Conservation (phyloP, 2,888 invertebrate genomes). For the Dromius quadrimaculatus region DNA sequence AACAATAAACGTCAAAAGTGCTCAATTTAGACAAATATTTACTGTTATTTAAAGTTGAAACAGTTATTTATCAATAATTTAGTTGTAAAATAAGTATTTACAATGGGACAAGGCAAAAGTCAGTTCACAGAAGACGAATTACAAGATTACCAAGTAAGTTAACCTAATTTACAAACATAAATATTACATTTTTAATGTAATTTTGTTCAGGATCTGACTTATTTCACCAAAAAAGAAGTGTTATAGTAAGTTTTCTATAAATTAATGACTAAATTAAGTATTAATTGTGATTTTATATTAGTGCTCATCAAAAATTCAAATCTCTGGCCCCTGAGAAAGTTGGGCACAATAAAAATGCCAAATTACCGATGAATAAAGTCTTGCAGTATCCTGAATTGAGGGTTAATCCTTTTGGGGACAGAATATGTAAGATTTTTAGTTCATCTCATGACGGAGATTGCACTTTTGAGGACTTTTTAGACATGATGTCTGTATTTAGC, state of each 20-base stretch:
- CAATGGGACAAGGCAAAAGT: slow-evolving; percentile 86
- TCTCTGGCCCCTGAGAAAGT: slow-evolving; percentile 90
- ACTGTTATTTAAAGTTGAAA: too few relatives aligned
- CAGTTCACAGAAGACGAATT: slow-evolving; percentile 90
- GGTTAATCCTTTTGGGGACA: slow-evolving; percentile 91
- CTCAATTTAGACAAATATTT: too few relatives aligned
- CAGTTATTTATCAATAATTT: background rate
- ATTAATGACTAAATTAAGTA: slow-evolving; percentile 17
- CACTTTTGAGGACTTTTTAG: slow-evolving; percentile 95
- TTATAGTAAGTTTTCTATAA: slow-evolving; percentile 77
- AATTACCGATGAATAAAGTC: slow-evolving; percentile 86
- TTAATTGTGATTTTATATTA: slow-evolving; percentile 64
- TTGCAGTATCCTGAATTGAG: slow-evolving; percentile 88
- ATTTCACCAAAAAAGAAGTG: slow-evolving; percentile 94
- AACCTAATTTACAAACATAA: slow-evolving; percentile 9
- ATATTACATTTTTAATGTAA: slow-evolving; percentile 49
- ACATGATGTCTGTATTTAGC: slow-evolving; percentile 97
- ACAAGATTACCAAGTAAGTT: slow-evolving; percentile 86
- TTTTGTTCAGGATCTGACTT: slow-evolving; percentile 84
- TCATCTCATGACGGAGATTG: slow-evolving; percentile 91
- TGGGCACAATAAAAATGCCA: slow-evolving; percentile 88
- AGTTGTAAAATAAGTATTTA: background rate
- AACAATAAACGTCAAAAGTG: too few relatives aligned
- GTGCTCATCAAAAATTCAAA: slow-evolving; percentile 92
- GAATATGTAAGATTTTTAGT: slow-evolving; percentile 93